phyloP scores from a whole-genome alignment of 2,888 invertebrate genomes.

The Temnothorax rugatulus region DNA sequence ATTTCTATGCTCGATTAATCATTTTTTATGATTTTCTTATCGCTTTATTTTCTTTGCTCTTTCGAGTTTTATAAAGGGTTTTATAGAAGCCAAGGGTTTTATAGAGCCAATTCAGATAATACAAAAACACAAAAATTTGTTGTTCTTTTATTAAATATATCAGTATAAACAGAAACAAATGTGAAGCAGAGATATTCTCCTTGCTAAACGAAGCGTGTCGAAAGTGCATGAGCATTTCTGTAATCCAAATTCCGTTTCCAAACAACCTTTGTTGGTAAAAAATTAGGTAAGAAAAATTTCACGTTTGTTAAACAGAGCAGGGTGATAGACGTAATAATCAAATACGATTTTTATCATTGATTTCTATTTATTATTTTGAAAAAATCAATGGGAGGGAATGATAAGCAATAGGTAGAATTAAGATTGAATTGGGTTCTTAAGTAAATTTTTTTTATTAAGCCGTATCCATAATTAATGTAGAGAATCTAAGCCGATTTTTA shows the following conservation, averaged over 20 bases:
- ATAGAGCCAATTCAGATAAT: not conserved
- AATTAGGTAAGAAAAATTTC: slow-evolving; percentile 52
- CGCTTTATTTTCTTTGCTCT: not conserved
- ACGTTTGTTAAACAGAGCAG: slow-evolving; percentile 32
- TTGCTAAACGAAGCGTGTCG: slow-evolving; percentile 17
- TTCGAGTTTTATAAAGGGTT: not conserved
- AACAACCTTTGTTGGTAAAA: slow-evolving; percentile 3
- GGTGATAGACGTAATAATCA: not conserved
- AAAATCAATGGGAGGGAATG: not conserved
- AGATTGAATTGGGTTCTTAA: not conserved
- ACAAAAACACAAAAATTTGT: not conserved
- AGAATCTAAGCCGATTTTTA: too few species aligned
- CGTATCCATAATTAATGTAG: too few species aligned
- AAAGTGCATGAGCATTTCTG: slow-evolving; percentile 6
- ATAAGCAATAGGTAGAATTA: not conserved
- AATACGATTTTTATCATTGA: not conserved
- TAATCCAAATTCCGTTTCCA: not conserved
- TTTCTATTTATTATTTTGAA: not conserved
- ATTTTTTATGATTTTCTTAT: not conserved
- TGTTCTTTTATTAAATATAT: not conserved
- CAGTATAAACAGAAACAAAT: not conserved
- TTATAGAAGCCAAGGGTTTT: not conserved
- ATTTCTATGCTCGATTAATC: not conserved
- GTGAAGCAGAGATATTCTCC: not conserved
- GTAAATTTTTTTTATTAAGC: too few species aligned